These are phyloP conservation scores for Myiozetetes cayanensis DNA, from an alignment of 2,113 vertebrate genomes.

Conservation along the genomic window DNA sequence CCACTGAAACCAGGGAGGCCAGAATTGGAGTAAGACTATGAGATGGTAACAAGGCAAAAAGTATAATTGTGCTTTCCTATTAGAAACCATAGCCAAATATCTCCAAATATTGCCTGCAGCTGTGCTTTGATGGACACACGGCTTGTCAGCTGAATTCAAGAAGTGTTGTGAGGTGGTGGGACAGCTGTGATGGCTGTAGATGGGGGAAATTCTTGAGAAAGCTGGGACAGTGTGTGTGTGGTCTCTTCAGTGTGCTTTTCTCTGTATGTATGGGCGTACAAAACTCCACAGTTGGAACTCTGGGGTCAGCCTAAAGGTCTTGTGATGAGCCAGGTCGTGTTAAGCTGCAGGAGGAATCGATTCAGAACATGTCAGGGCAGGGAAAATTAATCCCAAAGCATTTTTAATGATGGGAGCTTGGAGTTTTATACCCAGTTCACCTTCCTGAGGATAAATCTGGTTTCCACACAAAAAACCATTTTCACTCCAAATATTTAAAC, in stretches of 20 bases:
- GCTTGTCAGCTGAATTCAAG: neutral
- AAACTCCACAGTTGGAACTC: neutral
- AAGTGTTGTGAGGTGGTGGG: neutral
- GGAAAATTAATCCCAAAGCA: neutral
- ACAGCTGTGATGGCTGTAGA: neutral
- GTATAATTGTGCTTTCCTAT: neutral
- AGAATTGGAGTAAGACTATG: neutral
- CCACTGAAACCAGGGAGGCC: neutral
- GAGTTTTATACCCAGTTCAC: neutral
- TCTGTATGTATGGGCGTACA: fast-evolving
- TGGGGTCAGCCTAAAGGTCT: neutral
- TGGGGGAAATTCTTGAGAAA: neutral
- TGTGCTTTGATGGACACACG: neutral
- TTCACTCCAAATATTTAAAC: neutral
- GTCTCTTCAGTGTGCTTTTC: neutral
- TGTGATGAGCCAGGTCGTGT: neutral
- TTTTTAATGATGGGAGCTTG: neutral
- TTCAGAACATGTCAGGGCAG: neutral
- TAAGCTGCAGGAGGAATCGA: neutral
- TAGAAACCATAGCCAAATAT: neutral
- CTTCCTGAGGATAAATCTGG: neutral
- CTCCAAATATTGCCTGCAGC: neutral
- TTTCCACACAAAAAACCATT: neutral
- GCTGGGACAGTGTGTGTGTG: neutral
- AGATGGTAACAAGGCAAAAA: neutral